Base-by-base conservation (phyloP, 2,113 vertebrate species). In the Coptodon rendalli region DNA sequence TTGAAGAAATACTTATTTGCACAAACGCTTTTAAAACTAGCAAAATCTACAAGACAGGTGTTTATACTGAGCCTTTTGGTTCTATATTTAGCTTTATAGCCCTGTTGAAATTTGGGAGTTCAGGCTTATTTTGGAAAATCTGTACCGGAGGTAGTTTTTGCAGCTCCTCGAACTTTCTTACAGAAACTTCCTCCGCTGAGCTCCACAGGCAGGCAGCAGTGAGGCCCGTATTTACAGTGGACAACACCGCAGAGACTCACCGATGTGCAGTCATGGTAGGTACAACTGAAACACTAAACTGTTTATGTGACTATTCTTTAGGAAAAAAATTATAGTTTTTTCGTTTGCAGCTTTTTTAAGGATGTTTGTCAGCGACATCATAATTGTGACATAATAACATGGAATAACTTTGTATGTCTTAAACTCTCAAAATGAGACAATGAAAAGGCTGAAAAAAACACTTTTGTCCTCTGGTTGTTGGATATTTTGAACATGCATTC, bases 221-320 rank as follows among this genome's bases (percentile, higher is more conserved):
- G 27, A 50, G 53, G 36, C 36, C 63, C 80, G 82, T 31, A 16
- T 53, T 3, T 68, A 54, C 5, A 34, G 13, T 22, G 68, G 11
- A 81, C 80, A 84, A 50, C 81, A 1, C 27, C 9, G 66, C 82
- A 2, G 40, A 79, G 81, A 87, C 56, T 53, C 63, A 68, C 85
- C 48, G 79, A 91, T 86, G 79, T 87, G 87, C 84, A 95, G 91
- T 53, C 87, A 96, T 96, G 96, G 96, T 96, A 93, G 89, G 95
- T 57, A 5, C 4, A 83, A 48, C 38, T 76, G 52, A 85, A 22
- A 19, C 14, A 40, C 54, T 3, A 2, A 66, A 63, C 9, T 43
- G 9, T 59, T 12, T 1, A 6, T 4, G 11, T 16, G 52, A 34
- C 29, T 63, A 22, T 63, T 57, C 6, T 78, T 50, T 50, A 27